A percentile compares a stretch with the other conserved stretches of the same genome.
phyloP scores from a whole-genome alignment of 2,797 vertebrate species.

The Epinephelus coioides region DNA sequence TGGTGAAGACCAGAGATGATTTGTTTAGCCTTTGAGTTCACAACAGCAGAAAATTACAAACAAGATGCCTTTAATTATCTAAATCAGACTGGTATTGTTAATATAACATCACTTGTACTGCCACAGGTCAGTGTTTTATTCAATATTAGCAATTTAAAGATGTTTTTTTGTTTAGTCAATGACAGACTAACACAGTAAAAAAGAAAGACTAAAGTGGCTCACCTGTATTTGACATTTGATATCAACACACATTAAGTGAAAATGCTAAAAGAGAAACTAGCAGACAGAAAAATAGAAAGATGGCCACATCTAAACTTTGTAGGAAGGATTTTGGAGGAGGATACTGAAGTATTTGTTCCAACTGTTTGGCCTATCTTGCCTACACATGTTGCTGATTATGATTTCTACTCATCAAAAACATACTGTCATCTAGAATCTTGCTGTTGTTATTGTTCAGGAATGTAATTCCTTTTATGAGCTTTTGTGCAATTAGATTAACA shows the following conservation, averaged over 20 bases:
- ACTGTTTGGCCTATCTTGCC: background rate
- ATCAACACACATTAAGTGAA: background rate
- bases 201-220: background rate
- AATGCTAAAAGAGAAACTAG: background rate
- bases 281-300: slow-evolving; percentile 11
- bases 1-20: slow-evolving; percentile 21
- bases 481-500: background rate
- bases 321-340: background rate
- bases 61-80: slow-evolving; percentile 2
- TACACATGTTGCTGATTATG: slow-evolving; percentile 23
- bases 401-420: background rate
- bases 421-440: background rate
- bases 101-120: background rate
- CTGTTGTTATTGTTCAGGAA: background rate
- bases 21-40: slow-evolving; percentile 18
- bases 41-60: slow-evolving; percentile 6
- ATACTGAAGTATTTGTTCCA: slow-evolving; percentile 9
- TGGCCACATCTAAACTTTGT: slow-evolving; percentile 22
- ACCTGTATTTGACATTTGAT: background rate
- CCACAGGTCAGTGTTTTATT: background rate
- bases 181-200: background rate
- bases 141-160: background rate
- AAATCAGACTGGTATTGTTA: background rate
- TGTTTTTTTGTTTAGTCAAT: background rate
- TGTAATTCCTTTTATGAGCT: background rate